phyloP scores from a whole-genome alignment of 2,888 invertebrate genomes.

The Dilophus febrilis region DNA sequence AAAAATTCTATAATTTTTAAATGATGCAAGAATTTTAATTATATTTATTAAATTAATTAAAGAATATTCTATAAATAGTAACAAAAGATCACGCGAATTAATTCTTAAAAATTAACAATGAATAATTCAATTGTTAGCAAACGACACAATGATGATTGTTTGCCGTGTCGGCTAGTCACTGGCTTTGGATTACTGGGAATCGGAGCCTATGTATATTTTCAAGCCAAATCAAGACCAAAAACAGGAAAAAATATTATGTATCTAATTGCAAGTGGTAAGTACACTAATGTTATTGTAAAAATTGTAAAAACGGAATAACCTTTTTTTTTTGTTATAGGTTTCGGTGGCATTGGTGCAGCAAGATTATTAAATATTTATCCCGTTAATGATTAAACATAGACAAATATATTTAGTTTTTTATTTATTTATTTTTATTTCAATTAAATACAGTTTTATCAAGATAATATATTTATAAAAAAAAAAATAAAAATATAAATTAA shows the following conservation, averaged over 20 bases:
- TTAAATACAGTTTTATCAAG: too few relatives aligned
- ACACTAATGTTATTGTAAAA: slow-evolving; percentile 31
- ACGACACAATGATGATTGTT: slow-evolving; percentile 32
- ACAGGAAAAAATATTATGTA: slow-evolving; percentile 25
- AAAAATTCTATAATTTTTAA: too few relatives aligned
- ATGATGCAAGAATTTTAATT: too few relatives aligned
- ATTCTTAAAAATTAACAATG: too few relatives aligned
- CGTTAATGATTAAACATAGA: not conserved
- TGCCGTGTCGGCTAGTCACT: slow-evolving; percentile 40
- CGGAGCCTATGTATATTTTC: slow-evolving; percentile 35
- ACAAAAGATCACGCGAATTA: too few relatives aligned
- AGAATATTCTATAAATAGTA: too few relatives aligned
- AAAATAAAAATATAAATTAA: slow-evolving; percentile 1
- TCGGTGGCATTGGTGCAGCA: slow-evolving; percentile 38
- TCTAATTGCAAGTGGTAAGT: slow-evolving; percentile 26
- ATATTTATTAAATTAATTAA: too few relatives aligned
- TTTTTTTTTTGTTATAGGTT: slow-evolving; percentile 31
- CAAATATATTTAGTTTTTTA: too few relatives aligned
- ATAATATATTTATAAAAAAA: not conserved
- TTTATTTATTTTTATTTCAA: too few relatives aligned
- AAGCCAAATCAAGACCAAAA: slow-evolving; percentile 36
- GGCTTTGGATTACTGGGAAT: slow-evolving; percentile 43
- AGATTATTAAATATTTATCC: slow-evolving; percentile 34
- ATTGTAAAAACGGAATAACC: slow-evolving; percentile 1
- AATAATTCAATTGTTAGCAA: slow-evolving; percentile 10